phyloP scores from a whole-genome alignment of 2,888 invertebrate genomes.

The Tetrapedia diversipes region DNA sequence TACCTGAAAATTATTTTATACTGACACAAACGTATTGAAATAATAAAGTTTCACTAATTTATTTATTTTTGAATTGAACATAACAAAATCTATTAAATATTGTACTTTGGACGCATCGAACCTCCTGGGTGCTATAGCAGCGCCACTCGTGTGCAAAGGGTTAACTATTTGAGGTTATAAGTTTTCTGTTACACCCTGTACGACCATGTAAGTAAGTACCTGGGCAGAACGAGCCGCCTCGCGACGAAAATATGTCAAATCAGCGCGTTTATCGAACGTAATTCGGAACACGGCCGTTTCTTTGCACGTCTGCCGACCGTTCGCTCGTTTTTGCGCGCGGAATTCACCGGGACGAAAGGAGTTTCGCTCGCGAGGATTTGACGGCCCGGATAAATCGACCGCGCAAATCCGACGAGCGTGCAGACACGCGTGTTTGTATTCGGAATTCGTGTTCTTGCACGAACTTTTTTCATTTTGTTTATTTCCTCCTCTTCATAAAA shows the following conservation, averaged over 20 bases:
- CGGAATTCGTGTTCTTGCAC: not conserved
- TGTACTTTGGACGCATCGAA: too few species aligned
- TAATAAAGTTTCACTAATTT: too few species aligned
- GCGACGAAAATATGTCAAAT: constrained; percentile 45
- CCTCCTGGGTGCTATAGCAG: too few species aligned
- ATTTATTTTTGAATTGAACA: too few species aligned
- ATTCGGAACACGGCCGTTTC: constrained; percentile 33
- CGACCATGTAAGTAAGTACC: too few species aligned
- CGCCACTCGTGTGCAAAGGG: too few species aligned
- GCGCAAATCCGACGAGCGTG: constrained; percentile 16
- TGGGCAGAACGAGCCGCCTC: constrained; percentile 33
- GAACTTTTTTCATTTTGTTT: not conserved
- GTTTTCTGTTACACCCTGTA: too few species aligned
- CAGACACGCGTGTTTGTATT: constrained; percentile 6
- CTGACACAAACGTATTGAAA: too few species aligned
- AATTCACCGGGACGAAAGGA: constrained; percentile 17
- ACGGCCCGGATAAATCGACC: constrained; percentile 24
- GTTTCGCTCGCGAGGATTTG: constrained; percentile 6
- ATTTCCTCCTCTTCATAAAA: not conserved
- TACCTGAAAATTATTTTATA: too few species aligned
- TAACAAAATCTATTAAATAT: too few species aligned
- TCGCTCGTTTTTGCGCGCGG: not conserved
- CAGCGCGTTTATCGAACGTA: constrained; percentile 31
- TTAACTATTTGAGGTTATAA: too few species aligned
- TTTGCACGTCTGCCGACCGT: constrained; percentile 21